Evolutionary conservation across 2,888 invertebrate genomes (phyloP), one percentile per base, ranked within the genome.

Genomic region (Vannuccia rotundouncinata): DNA sequence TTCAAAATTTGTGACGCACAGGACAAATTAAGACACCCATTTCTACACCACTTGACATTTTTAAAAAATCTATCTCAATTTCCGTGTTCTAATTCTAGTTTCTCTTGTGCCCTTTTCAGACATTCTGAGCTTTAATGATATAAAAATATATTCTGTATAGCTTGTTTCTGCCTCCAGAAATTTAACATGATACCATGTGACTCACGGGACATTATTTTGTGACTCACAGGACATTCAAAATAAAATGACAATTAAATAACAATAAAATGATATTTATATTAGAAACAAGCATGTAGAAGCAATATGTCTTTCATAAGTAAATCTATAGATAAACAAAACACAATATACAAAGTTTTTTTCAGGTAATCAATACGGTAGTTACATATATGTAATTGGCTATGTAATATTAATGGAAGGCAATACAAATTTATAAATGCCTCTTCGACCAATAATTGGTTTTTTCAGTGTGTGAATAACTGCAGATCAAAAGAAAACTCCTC

Each of bases 1-100:
- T 66, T 66, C 66, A 66, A 66, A 66, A 66, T 66, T 66, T 66
- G 66, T 66, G 66, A 66, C 66, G 66, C 66, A 66, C 66, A 66
- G 66, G 66, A 66, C 66, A 66, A 66, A 66, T 66, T 66, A 66
- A 66, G 66, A 66, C 66, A 66, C 66, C 13, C 66, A 66, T 66
- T 66, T 66, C 66, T 66, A 66, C 66, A 66, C 66, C 66, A 66
- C 66, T 66, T 66, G 66, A 27, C 66, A 66, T 66, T 66, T n/a
- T 66, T 66, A 66, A 66, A 66, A 66, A 66, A 66, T 66, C 66
- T 66, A 66, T 66, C 66, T 66, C 66, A 66, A 66, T 66, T 66
- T 66, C 66, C 66, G 25, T 66, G 66, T 66, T 66, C 66, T 66
- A 66, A 66, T 66, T 66, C 66, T 66, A 66, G 66, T 66, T 66